Percentiles rank a stretch among this genome's conserved stretches.
Evolutionary conservation across 2,113 vertebrate genomes (phyloP).

Genomic region (Carassius auratus): DNA sequence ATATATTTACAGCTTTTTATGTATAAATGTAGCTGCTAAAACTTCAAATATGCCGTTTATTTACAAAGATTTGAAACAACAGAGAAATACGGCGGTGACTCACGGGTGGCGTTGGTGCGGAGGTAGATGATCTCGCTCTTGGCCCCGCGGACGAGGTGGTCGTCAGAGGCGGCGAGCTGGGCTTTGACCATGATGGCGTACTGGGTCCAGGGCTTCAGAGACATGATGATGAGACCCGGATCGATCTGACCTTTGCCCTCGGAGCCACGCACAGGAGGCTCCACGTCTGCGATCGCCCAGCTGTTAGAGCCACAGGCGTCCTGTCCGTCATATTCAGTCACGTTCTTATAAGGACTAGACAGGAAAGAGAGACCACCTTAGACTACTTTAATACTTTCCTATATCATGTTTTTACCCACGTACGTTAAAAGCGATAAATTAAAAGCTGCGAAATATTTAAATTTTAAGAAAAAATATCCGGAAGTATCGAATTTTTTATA

Average conservation of each 20-base stretch:
- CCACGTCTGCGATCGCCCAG: conserved; percentile 94
- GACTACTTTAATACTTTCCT: neutral
- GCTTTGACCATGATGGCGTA: conserved; percentile 97
- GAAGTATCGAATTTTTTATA: no score
- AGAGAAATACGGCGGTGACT: conserved; percentile 62
- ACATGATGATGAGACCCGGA: conserved; percentile 83
- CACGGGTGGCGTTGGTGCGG: conserved; percentile 89
- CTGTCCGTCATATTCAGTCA: conserved; percentile 96
- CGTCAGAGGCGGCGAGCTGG: conserved; percentile 90
- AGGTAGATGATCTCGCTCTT: conserved; percentile 97
- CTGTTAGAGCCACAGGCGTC: conserved; percentile 96
- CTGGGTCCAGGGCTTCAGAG: conserved; percentile 94
- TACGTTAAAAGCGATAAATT: no score
- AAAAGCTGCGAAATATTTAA: no score
- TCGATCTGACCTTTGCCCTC: conserved; percentile 78
- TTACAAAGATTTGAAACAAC: no score
- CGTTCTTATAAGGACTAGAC: conserved; percentile 86
- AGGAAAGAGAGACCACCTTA: neutral
- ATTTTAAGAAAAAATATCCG: no score
- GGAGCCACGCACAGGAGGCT: conserved; percentile 79
- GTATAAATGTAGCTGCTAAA: no score
- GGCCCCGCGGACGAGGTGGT: conserved; percentile 89
- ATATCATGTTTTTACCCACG: neutral
- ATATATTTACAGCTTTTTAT: no score
- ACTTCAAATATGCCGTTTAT: no score